A percentile compares a stretch with the other conserved stretches of the same genome.
phyloP scores from a whole-genome alignment of 2,113 vertebrate species.

The Nycticebus coucang region DNA sequence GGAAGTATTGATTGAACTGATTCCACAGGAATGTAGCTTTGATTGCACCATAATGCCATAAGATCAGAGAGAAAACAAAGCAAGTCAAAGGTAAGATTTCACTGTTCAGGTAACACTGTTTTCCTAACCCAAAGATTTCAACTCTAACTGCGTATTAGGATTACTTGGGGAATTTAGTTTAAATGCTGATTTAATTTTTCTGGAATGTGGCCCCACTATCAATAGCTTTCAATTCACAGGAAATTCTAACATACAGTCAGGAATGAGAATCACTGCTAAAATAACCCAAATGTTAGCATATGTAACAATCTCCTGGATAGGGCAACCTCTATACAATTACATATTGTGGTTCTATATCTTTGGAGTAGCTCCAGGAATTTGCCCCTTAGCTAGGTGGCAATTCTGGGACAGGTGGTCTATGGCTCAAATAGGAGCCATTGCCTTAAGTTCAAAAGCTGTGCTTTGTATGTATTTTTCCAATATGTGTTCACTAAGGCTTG shows the following conservation, averaged over 20 bases:
- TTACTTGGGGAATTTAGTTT: neutral
- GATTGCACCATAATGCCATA: neutral
- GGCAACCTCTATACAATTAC: neutral
- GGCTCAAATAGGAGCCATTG: neutral
- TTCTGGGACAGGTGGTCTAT: neutral
- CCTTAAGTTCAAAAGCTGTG: neutral
- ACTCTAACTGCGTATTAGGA: neutral
- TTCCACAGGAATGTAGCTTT: neutral
- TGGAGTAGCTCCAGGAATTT: neutral
- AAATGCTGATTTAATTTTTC: constrained; percentile 1
- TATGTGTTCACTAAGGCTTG: neutral
- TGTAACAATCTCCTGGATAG: neutral
- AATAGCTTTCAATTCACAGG: neutral
- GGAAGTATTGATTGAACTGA: neutral
- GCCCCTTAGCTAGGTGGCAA: neutral
- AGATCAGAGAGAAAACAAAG: constrained; percentile 2
- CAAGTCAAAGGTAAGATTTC: neutral
- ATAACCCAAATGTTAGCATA: neutral
- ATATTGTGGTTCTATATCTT: neutral
- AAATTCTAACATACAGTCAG: neutral
- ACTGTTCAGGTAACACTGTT: neutral
- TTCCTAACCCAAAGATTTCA: neutral
- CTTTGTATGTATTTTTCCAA: neutral
- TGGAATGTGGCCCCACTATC: neutral
- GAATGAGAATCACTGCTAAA: neutral